Percentiles rank a stretch among this genome's conserved stretches.
These are phyloP conservation scores for Aphelocoma coerulescens DNA, from an alignment of 2,113 vertebrate species.

Conservation along the genomic window DNA sequence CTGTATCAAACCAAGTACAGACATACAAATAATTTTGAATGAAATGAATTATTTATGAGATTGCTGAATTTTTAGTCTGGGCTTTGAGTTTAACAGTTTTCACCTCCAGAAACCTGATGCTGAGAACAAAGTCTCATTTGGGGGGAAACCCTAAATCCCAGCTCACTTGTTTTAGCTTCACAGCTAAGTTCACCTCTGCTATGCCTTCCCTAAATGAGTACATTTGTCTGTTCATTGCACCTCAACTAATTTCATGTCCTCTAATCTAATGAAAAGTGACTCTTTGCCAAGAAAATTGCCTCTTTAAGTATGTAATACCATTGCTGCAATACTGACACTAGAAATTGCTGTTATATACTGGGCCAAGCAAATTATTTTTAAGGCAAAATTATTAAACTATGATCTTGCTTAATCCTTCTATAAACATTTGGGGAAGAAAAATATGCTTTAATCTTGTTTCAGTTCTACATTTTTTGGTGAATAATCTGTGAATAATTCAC, in stretches of 20 bases:
- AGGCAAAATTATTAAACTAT: slow-evolving; percentile 59
- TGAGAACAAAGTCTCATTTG: background rate
- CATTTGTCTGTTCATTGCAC: background rate
- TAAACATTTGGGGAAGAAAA: slow-evolving; percentile 57
- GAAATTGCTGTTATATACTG: background rate
- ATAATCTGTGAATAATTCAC: slow-evolving; percentile 59
- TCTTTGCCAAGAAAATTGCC: background rate
- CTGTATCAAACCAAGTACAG: background rate
- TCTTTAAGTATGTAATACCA: background rate
- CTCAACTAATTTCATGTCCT: background rate
- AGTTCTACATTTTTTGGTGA: slow-evolving; percentile 48
- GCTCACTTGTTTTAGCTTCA: background rate
- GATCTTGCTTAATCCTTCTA: slow-evolving; percentile 59
- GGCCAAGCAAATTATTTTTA: slow-evolving; percentile 56
- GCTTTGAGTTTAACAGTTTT: background rate
- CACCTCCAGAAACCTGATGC: background rate
- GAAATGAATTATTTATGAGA: background rate
- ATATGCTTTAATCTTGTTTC: slow-evolving; percentile 67
- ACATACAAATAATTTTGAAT: background rate
- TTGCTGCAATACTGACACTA: slow-evolving; percentile 4
- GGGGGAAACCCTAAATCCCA: background rate
- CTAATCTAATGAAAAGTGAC: background rate
- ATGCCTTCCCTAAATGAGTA: background rate
- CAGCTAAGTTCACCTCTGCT: background rate
- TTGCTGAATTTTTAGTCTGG: background rate